Evolutionary conservation across 2,888 invertebrate genomes (phyloP), one percentile per base, ranked within the genome.

Genomic region (Cryptus viduatorius): DNA sequence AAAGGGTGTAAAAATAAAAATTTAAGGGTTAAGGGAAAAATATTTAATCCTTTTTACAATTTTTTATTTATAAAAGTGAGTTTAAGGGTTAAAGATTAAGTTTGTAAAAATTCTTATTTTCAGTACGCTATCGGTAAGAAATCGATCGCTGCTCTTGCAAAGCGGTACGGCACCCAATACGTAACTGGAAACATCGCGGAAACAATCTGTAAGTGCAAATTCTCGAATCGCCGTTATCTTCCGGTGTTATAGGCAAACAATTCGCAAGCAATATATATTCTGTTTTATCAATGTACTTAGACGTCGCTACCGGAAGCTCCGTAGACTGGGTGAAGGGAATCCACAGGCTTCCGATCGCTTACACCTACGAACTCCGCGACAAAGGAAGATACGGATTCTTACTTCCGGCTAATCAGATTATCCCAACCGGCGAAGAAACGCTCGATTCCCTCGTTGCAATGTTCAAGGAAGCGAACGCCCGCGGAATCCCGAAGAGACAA

Each of bases 251-350:
- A 4, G 61, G n/a, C 5, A 7, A n/a, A n/a, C 5, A 61, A 31
- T 31, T 61, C 14, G 12, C 12, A n/a, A 61, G n/a, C 31, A 29
- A 61, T 61, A 31, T 29, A n/a, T 1, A 37, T 37, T 37, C 37
- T 8, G 37, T 14, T 61, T 61, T 24, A 24, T 29, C 29, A 4
- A 24, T 53, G 44, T n/a, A 48, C 90, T 5, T 90, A 96, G 96
- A 96, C 92, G 94, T 95, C 0, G 96, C 96, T 0, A 95, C 96
- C 5, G 97, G 97, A 0, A 94, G 95, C 1, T 95, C 96, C 42
- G 94, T 95, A 86, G 98, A 98, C 91, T 98, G 97, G 96, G 96
- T 95, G 0, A 96, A 97, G 89, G 96, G 95, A 5, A 95, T 94
- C 0, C 95, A 95, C 69, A 95, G 95, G 53, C 95, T 96, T 0